These are phyloP conservation scores for Pseudachorutes palmiensis DNA, from an alignment of 1,140 invertebrate genomes.

Conservation along the genomic window DNA sequence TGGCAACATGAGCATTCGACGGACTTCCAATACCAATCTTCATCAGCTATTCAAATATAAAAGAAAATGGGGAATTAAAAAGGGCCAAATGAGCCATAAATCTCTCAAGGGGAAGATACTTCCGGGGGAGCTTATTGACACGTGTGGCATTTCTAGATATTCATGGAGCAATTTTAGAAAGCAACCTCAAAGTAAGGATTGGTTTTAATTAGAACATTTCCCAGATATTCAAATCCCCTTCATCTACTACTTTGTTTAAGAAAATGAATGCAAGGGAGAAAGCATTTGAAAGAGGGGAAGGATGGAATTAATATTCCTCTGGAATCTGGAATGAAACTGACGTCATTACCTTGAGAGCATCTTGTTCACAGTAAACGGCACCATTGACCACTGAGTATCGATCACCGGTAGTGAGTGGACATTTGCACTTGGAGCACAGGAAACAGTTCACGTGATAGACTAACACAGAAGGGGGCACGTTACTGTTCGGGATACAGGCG, in stretches of 20 bases:
- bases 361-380: slow-evolving; percentile 37
- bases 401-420: slow-evolving; percentile 76
- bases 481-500: slow-evolving; percentile 47
- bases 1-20: slow-evolving; percentile 31
- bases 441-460: slow-evolving; percentile 93
- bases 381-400: slow-evolving; percentile 49
- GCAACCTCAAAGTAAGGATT: neutral
- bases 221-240: no score
- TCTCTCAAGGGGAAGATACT: neutral
- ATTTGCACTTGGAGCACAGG: slow-evolving; percentile 80
- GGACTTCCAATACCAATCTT: slow-evolving; percentile 38
- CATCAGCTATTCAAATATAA: slow-evolving; percentile 24
- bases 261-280: neutral
- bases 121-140: neutral
- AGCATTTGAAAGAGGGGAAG: neutral
- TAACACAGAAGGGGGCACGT: slow-evolving; percentile 40
- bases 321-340: slow-evolving; percentile 10
- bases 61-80: neutral
- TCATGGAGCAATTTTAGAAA: no score
- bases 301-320: neutral
- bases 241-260: no score
- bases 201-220: neutral
- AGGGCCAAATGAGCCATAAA: neutral
- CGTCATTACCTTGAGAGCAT: slow-evolving; percentile 35
- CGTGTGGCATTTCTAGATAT: neutral